Evolutionary conservation across 2,113 vertebrate genomes (phyloP), one percentile per base, ranked within the genome.

Genomic region (Hypomesus transpacificus): DNA sequence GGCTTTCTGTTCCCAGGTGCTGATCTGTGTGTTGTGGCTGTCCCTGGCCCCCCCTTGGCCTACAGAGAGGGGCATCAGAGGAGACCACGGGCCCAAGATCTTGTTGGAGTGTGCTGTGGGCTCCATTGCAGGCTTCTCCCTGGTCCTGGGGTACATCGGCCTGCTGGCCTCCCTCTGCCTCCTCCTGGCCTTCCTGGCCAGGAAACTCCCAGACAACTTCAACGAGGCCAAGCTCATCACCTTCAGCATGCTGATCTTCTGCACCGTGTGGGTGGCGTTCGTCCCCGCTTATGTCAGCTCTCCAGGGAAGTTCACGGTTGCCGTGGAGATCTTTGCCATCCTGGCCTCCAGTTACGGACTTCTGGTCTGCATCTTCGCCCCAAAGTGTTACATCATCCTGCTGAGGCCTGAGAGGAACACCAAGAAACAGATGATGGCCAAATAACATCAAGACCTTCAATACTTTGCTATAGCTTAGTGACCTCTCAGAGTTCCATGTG

Each of bases 231-330:
- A 89, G 73, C 81, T 83, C 64, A 88, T 88, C 76, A 80, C 86
- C 22, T 89, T 89, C 71, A 88, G 81, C 79, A 90, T 90, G 89
- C 72, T 89, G 64, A 87, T 89, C 66, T 85, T 89, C 71, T 88
- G 77, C 52, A 56, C 73, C 24, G 84, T 85, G 60, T 83, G 74
- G 69, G 73, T 82, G n/a, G 52, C 75, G 9, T 87, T 89, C 67
- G 62, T 86, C 21, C 82, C 85, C 0, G 78, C 77, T 1, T 85
- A 79, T 3, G 68, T 90, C 71, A 87, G 73, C 68, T 88, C 76
- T 39, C 83, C 77, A 14, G 81, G 84, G 34, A 88, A 80, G 54
- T 82, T 78, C 34, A 80, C 76, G 2, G 78, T 84, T 0, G 63
- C 80, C 39, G 78, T 81, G 72, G 81, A 87, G 75, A 85, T 85